A percentile compares a stretch with the other conserved stretches of the same genome.
These are phyloP conservation scores for Cebus imitator DNA, from an alignment of 2,113 vertebrate species.

Conservation along the genomic window DNA sequence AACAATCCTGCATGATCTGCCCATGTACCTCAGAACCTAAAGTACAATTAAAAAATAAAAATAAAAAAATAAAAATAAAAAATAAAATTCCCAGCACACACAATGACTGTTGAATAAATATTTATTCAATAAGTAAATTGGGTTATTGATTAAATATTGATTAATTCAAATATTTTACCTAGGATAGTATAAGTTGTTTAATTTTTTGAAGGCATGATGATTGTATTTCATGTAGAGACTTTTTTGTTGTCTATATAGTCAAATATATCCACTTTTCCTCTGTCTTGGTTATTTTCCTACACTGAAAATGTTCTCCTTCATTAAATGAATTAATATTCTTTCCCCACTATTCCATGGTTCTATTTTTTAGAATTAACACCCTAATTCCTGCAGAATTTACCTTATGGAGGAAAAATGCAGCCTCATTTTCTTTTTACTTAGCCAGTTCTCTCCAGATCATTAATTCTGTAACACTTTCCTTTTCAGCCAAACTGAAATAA, in stretches of 20 bases:
- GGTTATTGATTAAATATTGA: background rate
- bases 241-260: background rate
- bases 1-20: no score
- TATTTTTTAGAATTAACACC: conserved; percentile 26
- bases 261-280: background rate
- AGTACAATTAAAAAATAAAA: no score
- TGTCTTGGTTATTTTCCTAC: background rate
- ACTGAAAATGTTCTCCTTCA: background rate
- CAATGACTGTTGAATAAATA: background rate
- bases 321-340: background rate
- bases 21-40: no score
- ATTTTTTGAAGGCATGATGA: background rate
- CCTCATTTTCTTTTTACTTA: conserved; percentile 22
- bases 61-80: no score
- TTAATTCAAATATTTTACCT: background rate
- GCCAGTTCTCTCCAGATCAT: background rate
- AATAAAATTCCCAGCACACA: background rate
- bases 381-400: conserved; percentile 15
- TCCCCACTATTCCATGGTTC: background rate
- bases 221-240: background rate
- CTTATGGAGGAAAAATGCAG: background rate
- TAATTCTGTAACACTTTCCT: conserved; percentile 25
- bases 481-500: conserved; percentile 18
- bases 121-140: background rate
- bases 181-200: background rate